phyloP scores from a whole-genome alignment of 2,888 invertebrate species.

The Eilema caniola region DNA sequence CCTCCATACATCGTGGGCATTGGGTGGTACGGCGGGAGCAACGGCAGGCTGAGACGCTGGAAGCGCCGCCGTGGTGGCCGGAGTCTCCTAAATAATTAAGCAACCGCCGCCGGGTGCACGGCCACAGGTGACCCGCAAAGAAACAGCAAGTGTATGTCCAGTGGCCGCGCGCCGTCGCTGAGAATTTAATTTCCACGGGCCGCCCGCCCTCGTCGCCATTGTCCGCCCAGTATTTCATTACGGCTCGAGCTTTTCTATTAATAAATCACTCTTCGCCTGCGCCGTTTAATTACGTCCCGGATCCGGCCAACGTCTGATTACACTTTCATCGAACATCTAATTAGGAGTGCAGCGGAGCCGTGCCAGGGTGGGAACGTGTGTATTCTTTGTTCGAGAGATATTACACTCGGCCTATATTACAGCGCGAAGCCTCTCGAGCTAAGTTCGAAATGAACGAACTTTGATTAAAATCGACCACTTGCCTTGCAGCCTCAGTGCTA shows the following conservation, averaged over 20 bases:
- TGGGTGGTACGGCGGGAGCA: slow-evolving; percentile 51
- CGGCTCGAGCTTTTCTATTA: slow-evolving; percentile 86
- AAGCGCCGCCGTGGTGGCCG: slow-evolving; percentile 50
- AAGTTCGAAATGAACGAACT: slow-evolving; percentile 81
- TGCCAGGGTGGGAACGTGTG: slow-evolving; percentile 69
- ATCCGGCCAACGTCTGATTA: slow-evolving; percentile 85
- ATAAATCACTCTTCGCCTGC: slow-evolving; percentile 87
- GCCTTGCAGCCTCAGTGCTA: slow-evolving; percentile 51
- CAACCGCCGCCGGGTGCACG: slow-evolving; percentile 58
- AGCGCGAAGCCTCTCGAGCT: slow-evolving; percentile 67
- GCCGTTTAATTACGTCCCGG: slow-evolving; percentile 86
- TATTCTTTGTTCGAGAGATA: slow-evolving; percentile 81
- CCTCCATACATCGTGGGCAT: slow-evolving; percentile 79
- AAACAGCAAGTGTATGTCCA: slow-evolving; percentile 73
- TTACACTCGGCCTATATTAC: slow-evolving; percentile 78
- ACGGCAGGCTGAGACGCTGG: slow-evolving; percentile 37
- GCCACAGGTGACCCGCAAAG: slow-evolving; percentile 66
- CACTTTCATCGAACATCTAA: slow-evolving; percentile 87
- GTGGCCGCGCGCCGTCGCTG: slow-evolving; percentile 66
- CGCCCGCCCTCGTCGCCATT: slow-evolving; percentile 82
- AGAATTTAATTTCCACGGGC: slow-evolving; percentile 85
- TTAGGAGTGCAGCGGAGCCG: slow-evolving; percentile 82
- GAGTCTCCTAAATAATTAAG: slow-evolving; percentile 75
- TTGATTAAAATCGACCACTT: slow-evolving; percentile 80
- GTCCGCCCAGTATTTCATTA: slow-evolving; percentile 87